Percentiles rank a stretch among this genome's conserved stretches.
Evolutionary conservation across 2,797 vertebrate species (phyloP).

Genomic region (Argentina silus): DNA sequence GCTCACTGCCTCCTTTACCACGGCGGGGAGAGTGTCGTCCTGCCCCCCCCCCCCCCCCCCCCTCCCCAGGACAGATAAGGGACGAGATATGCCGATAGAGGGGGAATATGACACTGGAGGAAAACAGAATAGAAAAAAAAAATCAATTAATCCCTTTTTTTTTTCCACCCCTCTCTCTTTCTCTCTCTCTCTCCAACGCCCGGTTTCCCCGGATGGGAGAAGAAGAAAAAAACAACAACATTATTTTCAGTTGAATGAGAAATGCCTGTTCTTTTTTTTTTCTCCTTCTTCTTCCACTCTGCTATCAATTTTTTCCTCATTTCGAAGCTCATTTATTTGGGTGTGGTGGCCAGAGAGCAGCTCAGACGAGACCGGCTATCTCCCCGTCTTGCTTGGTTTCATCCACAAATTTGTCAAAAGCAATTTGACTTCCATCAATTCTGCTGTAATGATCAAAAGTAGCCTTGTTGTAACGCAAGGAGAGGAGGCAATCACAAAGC

Average conservation of each 20-base stretch:
- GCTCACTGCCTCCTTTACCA: conserved; percentile 83
- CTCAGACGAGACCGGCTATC: conserved; percentile 7
- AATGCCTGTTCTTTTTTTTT: conserved; percentile 22
- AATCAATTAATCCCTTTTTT: conserved; percentile 74
- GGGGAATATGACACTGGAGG: conserved; percentile 84
- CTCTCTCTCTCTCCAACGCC: conserved; percentile 8
- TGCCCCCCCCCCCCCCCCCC: conserved; percentile 56
- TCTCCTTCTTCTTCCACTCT: conserved; percentile 47
- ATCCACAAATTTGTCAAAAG: conserved; percentile 29
- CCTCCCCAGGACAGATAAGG: conserved; percentile 75
- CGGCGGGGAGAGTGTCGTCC: conserved; percentile 88
- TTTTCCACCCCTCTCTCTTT: conserved; percentile 45
- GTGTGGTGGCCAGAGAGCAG: conserved; percentile 21
- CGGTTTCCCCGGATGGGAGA: conserved; percentile 27
- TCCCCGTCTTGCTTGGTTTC: conserved; percentile 27
- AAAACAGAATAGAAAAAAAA: conserved; percentile 69
- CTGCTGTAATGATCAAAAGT: conserved; percentile 26
- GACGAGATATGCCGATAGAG: conserved; percentile 87
- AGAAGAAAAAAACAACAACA: conserved; percentile 31
- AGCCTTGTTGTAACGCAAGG: conserved; percentile 14
- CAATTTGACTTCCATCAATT: conserved; percentile 36
- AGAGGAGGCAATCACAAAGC: conserved; percentile 48
- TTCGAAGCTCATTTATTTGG: conserved; percentile 53
- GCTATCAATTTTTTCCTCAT: conserved; percentile 40
- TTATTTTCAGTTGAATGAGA: conserved; percentile 50